Percentiles rank a stretch among this genome's conserved stretches.
Conservation (phyloP, 2,797 vertebrate genomes). For the Scyliorhinus canicula region DNA sequence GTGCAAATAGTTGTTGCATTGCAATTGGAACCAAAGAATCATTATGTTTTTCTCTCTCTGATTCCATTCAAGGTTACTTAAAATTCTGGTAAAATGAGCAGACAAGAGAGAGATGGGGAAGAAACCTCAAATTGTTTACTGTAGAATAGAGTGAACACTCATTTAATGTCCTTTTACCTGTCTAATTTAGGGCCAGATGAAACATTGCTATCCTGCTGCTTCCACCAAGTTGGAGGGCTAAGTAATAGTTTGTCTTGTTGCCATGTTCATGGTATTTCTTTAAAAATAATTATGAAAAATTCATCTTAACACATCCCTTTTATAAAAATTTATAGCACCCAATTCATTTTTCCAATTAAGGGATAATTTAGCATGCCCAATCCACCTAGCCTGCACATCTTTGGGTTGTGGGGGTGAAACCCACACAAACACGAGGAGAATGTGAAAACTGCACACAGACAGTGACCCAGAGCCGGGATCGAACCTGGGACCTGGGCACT, state of each 20-base stretch:
- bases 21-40: not conserved
- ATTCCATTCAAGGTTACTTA: not conserved
- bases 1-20: not conserved
- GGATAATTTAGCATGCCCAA: too few species aligned
- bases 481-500: too few species aligned
- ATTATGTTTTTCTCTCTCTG: not conserved
- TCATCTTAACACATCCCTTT: not conserved
- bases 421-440: too few species aligned
- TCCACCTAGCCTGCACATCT: too few species aligned
- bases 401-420: too few species aligned
- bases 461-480: too few species aligned
- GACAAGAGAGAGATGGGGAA: not conserved
- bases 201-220: not conserved
- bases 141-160: not conserved
- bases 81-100: not conserved
- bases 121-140: not conserved
- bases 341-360: too few species aligned
- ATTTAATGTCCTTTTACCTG: not conserved
- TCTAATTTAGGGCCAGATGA: not conserved
- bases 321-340: too few species aligned
- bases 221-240: not conserved
- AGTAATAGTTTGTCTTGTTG: not conserved
- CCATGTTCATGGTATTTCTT: not conserved
- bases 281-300: constrained; percentile 1
- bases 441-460: too few species aligned